Conservation (phyloP, 2,113 vertebrate species). For the Rhabdornis inornatus region DNA sequence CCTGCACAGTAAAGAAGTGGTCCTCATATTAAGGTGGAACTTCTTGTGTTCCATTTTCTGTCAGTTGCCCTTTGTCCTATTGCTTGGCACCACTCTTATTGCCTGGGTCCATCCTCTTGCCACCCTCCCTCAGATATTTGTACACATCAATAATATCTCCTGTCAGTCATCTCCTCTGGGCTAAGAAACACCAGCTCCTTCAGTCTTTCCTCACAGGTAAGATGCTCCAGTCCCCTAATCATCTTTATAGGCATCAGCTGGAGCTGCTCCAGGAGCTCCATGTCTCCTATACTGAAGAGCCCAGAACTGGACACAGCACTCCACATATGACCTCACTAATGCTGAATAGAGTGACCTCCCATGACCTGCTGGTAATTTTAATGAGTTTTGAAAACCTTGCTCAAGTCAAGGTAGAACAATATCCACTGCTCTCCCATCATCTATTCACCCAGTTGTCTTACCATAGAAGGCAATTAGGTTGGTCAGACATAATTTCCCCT, state of each 20-base stretch:
- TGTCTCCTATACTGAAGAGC: background rate
- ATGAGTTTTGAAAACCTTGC: background rate
- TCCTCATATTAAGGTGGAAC: background rate
- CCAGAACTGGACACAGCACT: background rate
- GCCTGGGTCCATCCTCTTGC: background rate
- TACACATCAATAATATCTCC: fast-evolving
- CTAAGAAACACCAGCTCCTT: background rate
- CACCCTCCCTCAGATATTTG: background rate
- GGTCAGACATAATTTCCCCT: background rate
- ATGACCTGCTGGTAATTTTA: background rate
- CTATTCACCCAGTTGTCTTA: background rate
- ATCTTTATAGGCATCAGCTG: background rate
- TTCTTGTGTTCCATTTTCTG: background rate
- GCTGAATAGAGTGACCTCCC: background rate
- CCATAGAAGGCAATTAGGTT: background rate
- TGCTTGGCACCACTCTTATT: background rate
- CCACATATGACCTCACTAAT: background rate
- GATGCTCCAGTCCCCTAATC: background rate
- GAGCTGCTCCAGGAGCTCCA: background rate
- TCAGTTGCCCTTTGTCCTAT: background rate
- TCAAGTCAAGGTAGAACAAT: background rate
- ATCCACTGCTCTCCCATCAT: background rate
- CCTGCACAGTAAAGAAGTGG: background rate
- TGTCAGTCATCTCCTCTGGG: background rate
- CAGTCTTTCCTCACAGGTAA: background rate